Conservation (phyloP, 2,888 invertebrate genomes). For the Drosophila nr. medialis region DNA sequence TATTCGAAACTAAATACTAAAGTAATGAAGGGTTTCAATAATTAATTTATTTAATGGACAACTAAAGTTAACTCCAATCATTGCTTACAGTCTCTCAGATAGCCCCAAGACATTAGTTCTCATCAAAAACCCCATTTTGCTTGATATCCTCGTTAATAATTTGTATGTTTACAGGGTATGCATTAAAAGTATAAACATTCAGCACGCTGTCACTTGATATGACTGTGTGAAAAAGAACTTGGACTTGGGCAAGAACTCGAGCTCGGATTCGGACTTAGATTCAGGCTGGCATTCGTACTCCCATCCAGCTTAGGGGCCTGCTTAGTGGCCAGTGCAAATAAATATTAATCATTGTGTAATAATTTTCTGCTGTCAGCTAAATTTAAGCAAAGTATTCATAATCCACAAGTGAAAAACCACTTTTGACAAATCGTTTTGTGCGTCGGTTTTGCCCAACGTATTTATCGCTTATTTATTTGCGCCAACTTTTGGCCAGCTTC, state of each 20-base stretch:
- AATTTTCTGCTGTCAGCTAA: conserved; percentile 83
- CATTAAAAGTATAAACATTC: conserved; percentile 46
- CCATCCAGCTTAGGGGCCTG: conserved; percentile 11
- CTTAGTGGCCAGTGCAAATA: conserved; percentile 71
- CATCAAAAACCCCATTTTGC: neutral
- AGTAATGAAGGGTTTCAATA: neutral
- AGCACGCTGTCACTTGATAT: conserved; percentile 72
- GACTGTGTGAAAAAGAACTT: conserved; percentile 42
- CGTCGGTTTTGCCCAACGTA: conserved; percentile 14
- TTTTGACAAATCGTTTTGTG: conserved; percentile 81
- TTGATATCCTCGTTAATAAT: neutral
- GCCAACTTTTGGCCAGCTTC: conserved; percentile 27
- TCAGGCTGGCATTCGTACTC: conserved; percentile 1
- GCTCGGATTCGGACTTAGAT: conserved; percentile 1
- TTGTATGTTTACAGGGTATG: neutral
- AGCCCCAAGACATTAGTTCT: neutral
- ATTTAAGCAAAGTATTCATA: conserved; percentile 83
- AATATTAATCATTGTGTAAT: conserved; percentile 82
- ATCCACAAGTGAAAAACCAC: conserved; percentile 79
- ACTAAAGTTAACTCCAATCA: neutral
- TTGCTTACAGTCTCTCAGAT: neutral
- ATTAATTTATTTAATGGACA: neutral
- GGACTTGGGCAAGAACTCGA: conserved; percentile 3
- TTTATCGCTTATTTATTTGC: conserved; percentile 40
- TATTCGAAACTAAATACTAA: neutral